Evolutionary conservation across 2,888 invertebrate species (phyloP), one percentile per base, ranked within the genome.

Genomic region (Epirrita christyi): DNA sequence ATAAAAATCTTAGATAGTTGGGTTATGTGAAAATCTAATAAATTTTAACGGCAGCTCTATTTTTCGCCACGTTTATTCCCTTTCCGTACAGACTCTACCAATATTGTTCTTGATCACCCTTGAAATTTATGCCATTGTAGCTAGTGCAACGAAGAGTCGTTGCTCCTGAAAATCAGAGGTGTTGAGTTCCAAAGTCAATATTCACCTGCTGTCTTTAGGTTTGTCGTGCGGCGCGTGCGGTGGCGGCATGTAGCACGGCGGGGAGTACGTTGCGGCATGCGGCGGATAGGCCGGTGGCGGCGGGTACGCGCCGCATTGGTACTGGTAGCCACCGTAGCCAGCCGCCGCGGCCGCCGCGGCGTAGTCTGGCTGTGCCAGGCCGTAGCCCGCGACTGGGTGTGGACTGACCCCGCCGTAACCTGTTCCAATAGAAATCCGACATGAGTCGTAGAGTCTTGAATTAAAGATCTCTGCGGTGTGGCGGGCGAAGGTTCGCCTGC

Each of bases 181-280:
- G 32, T 13, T 43, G 6, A n/a, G 27, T 49, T 49, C 32, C 15
- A 29, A 43, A 29, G 28, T 45, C 27, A 56, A 78, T 88, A 89
- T 85, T 93, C 88, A 96, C 96, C 95, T 94, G 87, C 94, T 94
- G 72, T 96, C 96, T 83, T 96, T 96, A 9, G 94, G 93, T 78
- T 95, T 96, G 91, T 97, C 95, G 85, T 96, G 96, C 59, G 95
- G 95, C 67, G 96, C 96, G 80, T 96, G 96, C 36, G 97, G 97
- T 57, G 96, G 96, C 59, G 97, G 97, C 97, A 97, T 97, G 78
- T 96, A 96, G 89, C 97, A 97, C 78, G 97, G 97, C 50, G 96
- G 95, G 50, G 95, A 95, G 85, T 96, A 96, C 52, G 95, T 95
- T 44, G 95, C 95, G 48, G 95, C 95, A 73, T 95, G 95, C 36